Conservation (phyloP, 2,113 vertebrate genomes). For the Neogobius melanostomus region DNA sequence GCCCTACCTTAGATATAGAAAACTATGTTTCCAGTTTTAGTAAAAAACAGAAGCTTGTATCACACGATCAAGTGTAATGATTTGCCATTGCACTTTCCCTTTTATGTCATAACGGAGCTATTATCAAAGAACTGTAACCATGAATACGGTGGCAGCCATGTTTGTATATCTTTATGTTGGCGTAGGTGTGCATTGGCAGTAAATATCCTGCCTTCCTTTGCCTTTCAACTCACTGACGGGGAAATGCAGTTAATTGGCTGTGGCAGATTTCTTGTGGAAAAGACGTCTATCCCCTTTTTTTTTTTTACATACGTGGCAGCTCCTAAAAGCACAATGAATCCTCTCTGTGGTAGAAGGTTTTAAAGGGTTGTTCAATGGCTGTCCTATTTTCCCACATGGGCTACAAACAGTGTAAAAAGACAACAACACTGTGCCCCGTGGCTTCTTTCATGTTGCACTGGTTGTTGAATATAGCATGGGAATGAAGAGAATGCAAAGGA, state of each 20-base stretch:
- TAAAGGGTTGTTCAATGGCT: slow-evolving; percentile 39
- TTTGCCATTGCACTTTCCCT: too few species aligned
- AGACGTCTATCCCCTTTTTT: neutral
- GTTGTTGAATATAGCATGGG: slow-evolving; percentile 32
- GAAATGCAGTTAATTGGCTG: slow-evolving; percentile 29
- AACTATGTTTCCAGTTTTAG: too few species aligned
- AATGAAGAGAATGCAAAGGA: slow-evolving; percentile 53
- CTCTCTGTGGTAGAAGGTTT: slow-evolving; percentile 43
- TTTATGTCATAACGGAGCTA: too few species aligned
- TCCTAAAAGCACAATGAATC: slow-evolving; percentile 32
- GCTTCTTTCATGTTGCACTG: slow-evolving; percentile 47
- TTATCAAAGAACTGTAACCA: too few species aligned
- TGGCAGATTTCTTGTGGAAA: slow-evolving; percentile 23
- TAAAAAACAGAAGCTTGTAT: too few species aligned
- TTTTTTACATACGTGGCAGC: slow-evolving; percentile 15
- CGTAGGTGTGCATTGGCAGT: slow-evolving; percentile 26
- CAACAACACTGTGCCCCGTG: slow-evolving; percentile 47
- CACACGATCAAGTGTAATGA: too few species aligned
- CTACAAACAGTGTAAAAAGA: slow-evolving; percentile 37
- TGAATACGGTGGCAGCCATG: slow-evolving; percentile 30
- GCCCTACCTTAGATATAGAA: too few species aligned
- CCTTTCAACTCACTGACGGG: slow-evolving; percentile 2
- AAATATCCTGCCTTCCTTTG: slow-evolving; percentile 44
- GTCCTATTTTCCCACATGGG: slow-evolving; percentile 54
- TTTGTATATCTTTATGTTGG: slow-evolving; percentile 33